phyloP scores from a whole-genome alignment of 2,888 invertebrate species.

The Caenorhabditis sp. region DNA sequence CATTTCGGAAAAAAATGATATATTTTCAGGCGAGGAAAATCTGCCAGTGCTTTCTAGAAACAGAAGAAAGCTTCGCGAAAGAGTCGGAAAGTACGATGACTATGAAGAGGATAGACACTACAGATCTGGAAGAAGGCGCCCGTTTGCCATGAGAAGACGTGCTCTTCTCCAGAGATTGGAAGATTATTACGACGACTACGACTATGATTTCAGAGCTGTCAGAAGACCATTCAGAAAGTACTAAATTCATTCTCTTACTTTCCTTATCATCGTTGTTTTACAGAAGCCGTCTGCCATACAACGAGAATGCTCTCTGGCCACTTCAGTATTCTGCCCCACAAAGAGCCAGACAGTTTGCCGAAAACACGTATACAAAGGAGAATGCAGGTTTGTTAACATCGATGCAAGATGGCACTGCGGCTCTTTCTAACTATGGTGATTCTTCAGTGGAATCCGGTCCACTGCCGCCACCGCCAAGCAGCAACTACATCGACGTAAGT shows the following conservation, averaged over 20 bases:
- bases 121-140: constrained; percentile 37
- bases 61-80: constrained; percentile 56
- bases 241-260: no score
- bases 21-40: constrained; percentile 43
- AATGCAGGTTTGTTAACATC: constrained; percentile 47
- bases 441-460: constrained; percentile 59
- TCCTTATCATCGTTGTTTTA: no score
- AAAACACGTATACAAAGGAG: constrained; percentile 42
- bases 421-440: constrained; percentile 63
- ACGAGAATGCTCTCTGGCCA: constrained; percentile 70
- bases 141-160: constrained; percentile 56
- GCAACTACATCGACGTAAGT: constrained; percentile 57
- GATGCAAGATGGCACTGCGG: constrained; percentile 53
- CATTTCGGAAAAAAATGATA: background rate
- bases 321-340: constrained; percentile 59
- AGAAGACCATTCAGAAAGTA: constrained; percentile 59
- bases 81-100: constrained; percentile 53
- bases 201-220: constrained; percentile 51
- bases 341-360: constrained; percentile 40
- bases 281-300: constrained; percentile 55
- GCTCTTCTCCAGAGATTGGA: constrained; percentile 60
- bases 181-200: constrained; percentile 67
- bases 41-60: constrained; percentile 63
- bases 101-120: constrained; percentile 53
- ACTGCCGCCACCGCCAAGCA: constrained; percentile 56